Evolutionary conservation across 2,888 invertebrate genomes (phyloP).

Genomic region (Cynaeus angustus): DNA sequence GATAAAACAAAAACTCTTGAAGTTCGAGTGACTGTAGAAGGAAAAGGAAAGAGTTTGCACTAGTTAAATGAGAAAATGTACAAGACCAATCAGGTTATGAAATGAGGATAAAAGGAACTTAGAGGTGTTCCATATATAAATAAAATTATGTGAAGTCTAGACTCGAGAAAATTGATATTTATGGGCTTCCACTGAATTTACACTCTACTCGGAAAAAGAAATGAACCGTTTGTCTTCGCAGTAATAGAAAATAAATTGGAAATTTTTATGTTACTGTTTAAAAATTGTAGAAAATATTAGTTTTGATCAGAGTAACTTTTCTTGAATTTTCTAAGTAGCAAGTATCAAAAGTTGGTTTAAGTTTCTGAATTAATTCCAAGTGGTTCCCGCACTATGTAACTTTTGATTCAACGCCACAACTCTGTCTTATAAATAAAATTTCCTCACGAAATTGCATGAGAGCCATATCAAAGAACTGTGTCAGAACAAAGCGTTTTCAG

Average conservation of each 20-base stretch:
- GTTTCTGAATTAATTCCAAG: background rate
- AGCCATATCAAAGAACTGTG: constrained; percentile 15
- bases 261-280: no score
- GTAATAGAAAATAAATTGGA: background rate
- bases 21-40: background rate
- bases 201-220: background rate
- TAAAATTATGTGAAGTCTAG: constrained; percentile 1
- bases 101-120: background rate
- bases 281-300: no score
- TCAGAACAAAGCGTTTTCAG: constrained; percentile 28
- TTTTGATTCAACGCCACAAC: no score
- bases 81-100: background rate
- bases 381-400: background rate
- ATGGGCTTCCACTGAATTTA: background rate
- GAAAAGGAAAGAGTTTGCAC: background rate
- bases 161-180: background rate
- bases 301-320: no score
- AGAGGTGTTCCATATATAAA: no score
- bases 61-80: background rate
- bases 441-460: constrained; percentile 6
- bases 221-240: background rate
- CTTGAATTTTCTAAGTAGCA: no score
- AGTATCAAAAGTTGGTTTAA: background rate
- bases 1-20: constrained; percentile 10
- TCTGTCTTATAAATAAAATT: constrained; percentile 22